Evolutionary conservation across 2,888 invertebrate genomes (phyloP), one percentile per base, ranked within the genome.

Genomic region (Galeruca laticollis): DNA sequence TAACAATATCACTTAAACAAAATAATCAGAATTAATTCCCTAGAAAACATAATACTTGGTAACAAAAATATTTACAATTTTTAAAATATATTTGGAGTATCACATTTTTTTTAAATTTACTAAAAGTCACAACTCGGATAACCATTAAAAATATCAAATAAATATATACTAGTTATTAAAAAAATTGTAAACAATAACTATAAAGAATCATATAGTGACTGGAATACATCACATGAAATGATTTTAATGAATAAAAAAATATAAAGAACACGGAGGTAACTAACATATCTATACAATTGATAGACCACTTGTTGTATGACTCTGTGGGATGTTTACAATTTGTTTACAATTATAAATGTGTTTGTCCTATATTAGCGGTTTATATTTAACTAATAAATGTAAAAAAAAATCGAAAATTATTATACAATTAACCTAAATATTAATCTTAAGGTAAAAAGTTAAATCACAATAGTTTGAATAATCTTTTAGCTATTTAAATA

Each of bases 41-140:
- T 51, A 51, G 35, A 37, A 60, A 60, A 21, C 37, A 21, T 52
- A 62, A 62, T 62, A 62, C 62, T 62, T 62, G 37, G 37, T 62
- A 37, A 62, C 18, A 51, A 62, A 61, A 62, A 49, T 60, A 61
- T 61, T 18, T 51, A 61, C 49, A 61, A 52, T 21, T 62, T 37
- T 37, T 2, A 62, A 62, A 60, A 62, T 43, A 62, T 62, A 62
- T 52, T 62, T 62, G 21, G n/a, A 2, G 35, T 62, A 62, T 62
- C 62, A 62, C 62, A 62, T 40, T 31, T 52, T 52, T 52, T n/a
- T 61, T 61, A 35, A 61, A 49, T 61, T 40, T 37, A 21, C 47
- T 13, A 47, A 33, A 59, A 18, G 59, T 60, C 59, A 60, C 40
- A 40, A 60, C 59, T 21, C 26, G 35, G 4, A 57, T 35, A 21